phyloP scores from a whole-genome alignment of 2,888 invertebrate genomes.

The Aquatica leii region DNA sequence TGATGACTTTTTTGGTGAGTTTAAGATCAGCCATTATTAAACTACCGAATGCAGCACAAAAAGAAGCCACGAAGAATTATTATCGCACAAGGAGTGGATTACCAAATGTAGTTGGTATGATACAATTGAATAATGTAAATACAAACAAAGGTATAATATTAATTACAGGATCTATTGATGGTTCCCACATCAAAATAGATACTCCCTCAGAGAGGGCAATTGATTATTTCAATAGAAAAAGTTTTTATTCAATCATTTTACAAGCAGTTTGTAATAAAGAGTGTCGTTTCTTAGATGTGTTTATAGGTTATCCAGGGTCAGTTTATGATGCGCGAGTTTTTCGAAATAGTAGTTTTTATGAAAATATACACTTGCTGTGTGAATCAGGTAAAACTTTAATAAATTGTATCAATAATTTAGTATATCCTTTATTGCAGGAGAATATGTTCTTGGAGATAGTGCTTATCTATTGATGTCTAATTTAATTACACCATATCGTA shows the following conservation, averaged over 20 bases:
- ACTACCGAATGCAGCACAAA: background rate
- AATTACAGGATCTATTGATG: slow-evolving; percentile 5
- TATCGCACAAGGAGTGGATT: slow-evolving; percentile 6
- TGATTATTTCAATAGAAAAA: slow-evolving; percentile 21
- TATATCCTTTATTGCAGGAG: slow-evolving; percentile 14
- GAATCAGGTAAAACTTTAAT: background rate
- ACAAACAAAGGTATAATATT: background rate
- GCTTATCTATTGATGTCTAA: slow-evolving; percentile 24
- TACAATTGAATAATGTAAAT: background rate
- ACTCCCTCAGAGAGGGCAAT: background rate
- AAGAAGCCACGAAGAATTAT: background rate
- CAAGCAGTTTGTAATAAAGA: slow-evolving; percentile 21
- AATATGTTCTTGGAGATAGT: slow-evolving; percentile 31
- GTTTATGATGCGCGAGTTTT: slow-evolving; percentile 24
- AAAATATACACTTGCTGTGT: slow-evolving; percentile 17
- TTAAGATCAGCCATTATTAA: slow-evolving; percentile 1
- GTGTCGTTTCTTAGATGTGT: slow-evolving; percentile 10
- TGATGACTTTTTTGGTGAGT: background rate
- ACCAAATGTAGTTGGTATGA: slow-evolving; percentile 6
- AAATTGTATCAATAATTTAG: slow-evolving; percentile 14
- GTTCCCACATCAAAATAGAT: slow-evolving; percentile 12
- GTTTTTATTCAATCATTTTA: slow-evolving; percentile 13
- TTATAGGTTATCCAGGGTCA: slow-evolving; percentile 26
- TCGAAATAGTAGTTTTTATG: background rate
- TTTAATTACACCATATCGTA: slow-evolving; percentile 26